Conservation (phyloP, 2,888 invertebrate species). For the Megastigmus dorsalis region DNA sequence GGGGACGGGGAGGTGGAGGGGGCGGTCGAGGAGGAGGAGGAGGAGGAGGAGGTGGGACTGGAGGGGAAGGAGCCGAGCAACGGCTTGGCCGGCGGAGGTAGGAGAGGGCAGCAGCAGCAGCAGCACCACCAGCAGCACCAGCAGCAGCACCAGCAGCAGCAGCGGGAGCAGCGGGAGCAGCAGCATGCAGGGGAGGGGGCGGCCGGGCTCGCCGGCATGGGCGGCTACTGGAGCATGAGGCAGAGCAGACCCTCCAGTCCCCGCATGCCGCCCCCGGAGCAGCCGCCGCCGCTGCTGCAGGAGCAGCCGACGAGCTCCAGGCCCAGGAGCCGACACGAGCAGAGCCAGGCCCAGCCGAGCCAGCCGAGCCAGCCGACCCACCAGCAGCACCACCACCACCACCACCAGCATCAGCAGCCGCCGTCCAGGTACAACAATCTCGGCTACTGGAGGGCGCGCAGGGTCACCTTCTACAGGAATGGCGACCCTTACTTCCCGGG, state of each 20-base stretch:
- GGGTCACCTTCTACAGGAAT: slow-evolving; percentile 94
- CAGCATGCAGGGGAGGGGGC: slow-evolving; percentile 63
- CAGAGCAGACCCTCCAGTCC: slow-evolving; percentile 76
- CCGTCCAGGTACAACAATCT: slow-evolving; percentile 83
- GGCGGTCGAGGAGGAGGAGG: slow-evolving; percentile 59
- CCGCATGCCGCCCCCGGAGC: slow-evolving; percentile 77
- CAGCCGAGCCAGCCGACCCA: slow-evolving; percentile 77
- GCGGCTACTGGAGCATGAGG: slow-evolving; percentile 75
- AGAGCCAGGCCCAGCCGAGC: slow-evolving; percentile 62
- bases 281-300: slow-evolving; percentile 76
- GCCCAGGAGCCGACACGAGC: slow-evolving; percentile 78
- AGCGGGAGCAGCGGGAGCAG: slow-evolving; percentile 52
- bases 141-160: slow-evolving; percentile 47
- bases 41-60: slow-evolving; percentile 52
- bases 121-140: slow-evolving; percentile 47
- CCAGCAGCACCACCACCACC: slow-evolving; percentile 63
- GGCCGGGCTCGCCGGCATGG: slow-evolving; percentile 71
- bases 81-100: slow-evolving; percentile 52
- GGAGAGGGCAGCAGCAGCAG: slow-evolving; percentile 48
- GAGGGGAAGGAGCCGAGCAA: slow-evolving; percentile 54
- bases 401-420: too few species aligned
- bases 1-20: slow-evolving; percentile 59
- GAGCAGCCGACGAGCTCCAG: slow-evolving; percentile 77
- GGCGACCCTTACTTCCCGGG: slow-evolving; percentile 95
- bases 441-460: slow-evolving; percentile 90